These are phyloP conservation scores for Pemphredon lugubris DNA, from an alignment of 2,888 invertebrate genomes.

Conservation along the genomic window DNA sequence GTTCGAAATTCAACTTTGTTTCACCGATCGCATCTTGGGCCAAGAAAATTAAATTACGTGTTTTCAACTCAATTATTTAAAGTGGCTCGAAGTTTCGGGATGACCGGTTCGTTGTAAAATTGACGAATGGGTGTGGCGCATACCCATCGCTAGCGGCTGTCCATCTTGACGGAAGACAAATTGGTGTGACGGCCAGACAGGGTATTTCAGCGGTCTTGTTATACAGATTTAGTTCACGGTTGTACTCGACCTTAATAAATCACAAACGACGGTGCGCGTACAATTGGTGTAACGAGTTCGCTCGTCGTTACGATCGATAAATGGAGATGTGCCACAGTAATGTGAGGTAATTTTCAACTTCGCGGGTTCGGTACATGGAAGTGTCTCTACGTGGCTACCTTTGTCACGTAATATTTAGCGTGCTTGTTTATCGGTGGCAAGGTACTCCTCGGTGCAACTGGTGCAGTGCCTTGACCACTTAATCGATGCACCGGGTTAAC, in stretches of 20 bases:
- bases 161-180: constrained; percentile 61
- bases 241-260: constrained; percentile 61
- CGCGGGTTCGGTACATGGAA: neutral
- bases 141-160: neutral
- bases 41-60: too few species aligned
- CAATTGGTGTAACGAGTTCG: constrained; percentile 48
- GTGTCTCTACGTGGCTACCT: neutral
- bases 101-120: too few species aligned
- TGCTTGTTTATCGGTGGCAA: neutral
- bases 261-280: constrained; percentile 38
- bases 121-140: too few species aligned
- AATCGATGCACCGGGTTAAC: neutral
- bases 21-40: too few species aligned
- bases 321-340: constrained; percentile 18
- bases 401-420: constrained; percentile 6
- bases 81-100: too few species aligned
- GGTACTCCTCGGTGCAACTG: constrained; percentile 9
- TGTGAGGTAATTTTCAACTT: neutral
- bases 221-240: constrained; percentile 58
- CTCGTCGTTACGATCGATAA: constrained; percentile 54
- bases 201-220: constrained; percentile 52
- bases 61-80: too few species aligned
- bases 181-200: constrained; percentile 53
- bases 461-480: neutral
- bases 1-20: too few species aligned